Evolutionary conservation across 2,888 invertebrate species (phyloP), one percentile per base, ranked within the genome.

Genomic region (Rotaria macrura): DNA sequence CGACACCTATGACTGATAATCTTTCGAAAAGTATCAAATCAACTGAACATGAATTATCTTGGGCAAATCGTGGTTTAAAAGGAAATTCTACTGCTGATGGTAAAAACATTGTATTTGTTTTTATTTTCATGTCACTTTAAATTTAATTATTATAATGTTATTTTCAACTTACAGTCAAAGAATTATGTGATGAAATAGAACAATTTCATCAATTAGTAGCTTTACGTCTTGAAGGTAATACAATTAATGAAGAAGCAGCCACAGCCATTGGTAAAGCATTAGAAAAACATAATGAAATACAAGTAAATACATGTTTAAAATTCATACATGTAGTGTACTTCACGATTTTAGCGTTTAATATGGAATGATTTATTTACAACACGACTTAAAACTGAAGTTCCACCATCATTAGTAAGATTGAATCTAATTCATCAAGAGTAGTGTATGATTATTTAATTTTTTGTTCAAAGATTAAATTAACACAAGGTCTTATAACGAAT

Each of bases 331-430:
- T n/a, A 0, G 5, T 65, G 0, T 34, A 3, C 25, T 25, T 89
- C 90, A 1, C 2, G 12, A n/a, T 79, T 43, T 23, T 88, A 92
- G 91, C 89, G 94, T 89, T 96, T 96, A 0, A 91, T 95, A 85
- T 97, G 97, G 95, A 96, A 96, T 87, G 97, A 99, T 89, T 94
- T 99, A 93, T 99, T 99, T 90, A 98, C 98, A 0, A 95, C 97
- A 0, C 92, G 99, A 84, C 93, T 96, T 92, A 98, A 97, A 91
- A 93, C 94, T 0, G 98, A 99, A 92, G 98, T 99, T 89, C 98
- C 98, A 0, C 93, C 93, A 72, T 96, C 97, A 14, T 90, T 99
- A 90, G 94, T 94, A 90, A 92, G 92, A 89, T 79, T 87, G 74
- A 65, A 72, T 85, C 5, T 25, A 4, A 14, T 85, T 9, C 17